Evolutionary conservation across 2,888 invertebrate species (phyloP).

Genomic region (Clostera curtula): DNA sequence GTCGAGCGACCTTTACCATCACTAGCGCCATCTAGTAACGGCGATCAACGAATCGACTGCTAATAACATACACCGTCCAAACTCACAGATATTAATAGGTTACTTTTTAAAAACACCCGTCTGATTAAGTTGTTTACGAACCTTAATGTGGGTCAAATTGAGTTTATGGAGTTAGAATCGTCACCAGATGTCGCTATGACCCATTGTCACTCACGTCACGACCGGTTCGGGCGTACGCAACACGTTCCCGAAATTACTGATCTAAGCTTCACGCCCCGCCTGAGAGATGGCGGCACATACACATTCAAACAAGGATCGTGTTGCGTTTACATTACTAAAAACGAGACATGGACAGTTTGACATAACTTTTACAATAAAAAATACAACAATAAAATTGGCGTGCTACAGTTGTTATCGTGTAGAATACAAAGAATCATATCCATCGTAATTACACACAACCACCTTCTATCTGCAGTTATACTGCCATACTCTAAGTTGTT

Average conservation of each 20-base stretch:
- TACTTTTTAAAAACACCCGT: neutral
- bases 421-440: conserved; percentile 56
- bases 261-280: conserved; percentile 12
- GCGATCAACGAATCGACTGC: no score
- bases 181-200: conserved; percentile 7
- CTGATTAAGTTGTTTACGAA: no score
- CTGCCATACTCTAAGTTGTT: conserved; percentile 47
- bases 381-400: conserved; percentile 48
- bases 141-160: no score
- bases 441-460: conserved; percentile 70
- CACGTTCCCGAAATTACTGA: conserved; percentile 20
- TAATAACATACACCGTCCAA: neutral
- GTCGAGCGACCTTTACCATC: conserved; percentile 43
- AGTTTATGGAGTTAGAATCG: neutral
- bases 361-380: conserved; percentile 26
- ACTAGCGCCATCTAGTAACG: no score
- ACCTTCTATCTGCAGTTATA: conserved; percentile 62
- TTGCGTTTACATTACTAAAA: conserved; percentile 43
- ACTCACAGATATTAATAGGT: neutral
- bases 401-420: conserved; percentile 35
- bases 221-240: conserved; percentile 29
- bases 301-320: conserved; percentile 22
- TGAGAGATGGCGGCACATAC: conserved; percentile 22
- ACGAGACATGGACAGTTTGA: conserved; percentile 34
- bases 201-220: conserved; percentile 22